Base-by-base conservation (phyloP, 2,888 invertebrate genomes). In the Tinea semifulvella region DNA sequence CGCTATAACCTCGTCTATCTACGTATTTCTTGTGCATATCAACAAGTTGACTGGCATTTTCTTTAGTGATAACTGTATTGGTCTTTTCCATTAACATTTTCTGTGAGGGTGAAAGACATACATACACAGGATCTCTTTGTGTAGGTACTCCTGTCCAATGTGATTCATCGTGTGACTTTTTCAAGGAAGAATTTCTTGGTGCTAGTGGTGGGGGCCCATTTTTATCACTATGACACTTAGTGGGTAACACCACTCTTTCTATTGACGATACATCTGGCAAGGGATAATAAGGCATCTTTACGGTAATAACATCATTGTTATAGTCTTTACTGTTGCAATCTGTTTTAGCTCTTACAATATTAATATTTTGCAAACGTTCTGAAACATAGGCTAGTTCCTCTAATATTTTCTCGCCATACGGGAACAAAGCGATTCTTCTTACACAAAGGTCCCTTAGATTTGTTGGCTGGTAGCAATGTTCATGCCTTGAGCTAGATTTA, bases 41-140 rank as follows among this genome's bases (percentile, higher is more conserved):
- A 2, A 88, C 68, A 38, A 90, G 73, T 52, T 84, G 84, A 55
- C 85, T 87, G 1, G 85, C 84, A 51, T 84, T 84, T 49, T 77
- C 69, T 53, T 82, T 74, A 19, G 59, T 59, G 39, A 77, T 65
- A n/a, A 80, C 59, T 39, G 75, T 72, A 31, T 79, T 80, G 14
- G 82, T 81, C 56, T 83, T 84, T 47, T 85, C 83, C 59, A 85
- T 76, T 35, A 85, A 68, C 56, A 80, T 77, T 57, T 85, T 84
- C 60, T 91, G 91, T 3, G 88, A 87, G 0, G 91, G 91, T 1
- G 91, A 91, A 8, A 91, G 73, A 56, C 88, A 90, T 5, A 89
- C 75, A 46, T 90, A 70, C 0, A 88, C 57, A 40, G 83, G 81
- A 56, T 89, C 86, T 22, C 73, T 68, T 48, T 81, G 75, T 0